Conservation (phyloP, 2,113 vertebrate genomes). For the Colius striatus region DNA sequence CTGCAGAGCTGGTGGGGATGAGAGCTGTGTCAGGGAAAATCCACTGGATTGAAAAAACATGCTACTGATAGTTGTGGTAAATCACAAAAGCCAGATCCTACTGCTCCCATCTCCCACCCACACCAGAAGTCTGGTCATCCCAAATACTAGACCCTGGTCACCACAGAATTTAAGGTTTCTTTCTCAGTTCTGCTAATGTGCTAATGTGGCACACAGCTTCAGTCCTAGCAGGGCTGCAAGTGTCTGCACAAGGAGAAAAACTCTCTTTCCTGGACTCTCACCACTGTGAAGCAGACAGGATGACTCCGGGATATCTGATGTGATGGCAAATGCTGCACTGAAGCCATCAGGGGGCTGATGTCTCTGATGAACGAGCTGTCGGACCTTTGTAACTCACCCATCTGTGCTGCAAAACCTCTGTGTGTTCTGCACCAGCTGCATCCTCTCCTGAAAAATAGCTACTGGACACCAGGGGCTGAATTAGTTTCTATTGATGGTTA, state of each 20-base stretch:
- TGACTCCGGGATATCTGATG: background rate
- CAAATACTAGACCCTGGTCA: background rate
- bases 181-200: background rate
- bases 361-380: background rate
- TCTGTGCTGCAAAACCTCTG: background rate
- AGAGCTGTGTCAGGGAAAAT: background rate
- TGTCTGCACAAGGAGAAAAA: background rate
- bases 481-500: background rate
- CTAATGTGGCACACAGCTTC: background rate
- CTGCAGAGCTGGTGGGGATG: background rate
- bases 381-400: background rate
- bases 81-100: background rate
- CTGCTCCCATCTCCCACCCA: background rate
- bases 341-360: background rate
- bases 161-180: background rate
- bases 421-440: background rate
- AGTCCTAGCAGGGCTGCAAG: background rate
- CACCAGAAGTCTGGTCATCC: accelerated
- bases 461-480: background rate
- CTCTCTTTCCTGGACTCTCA: background rate
- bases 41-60: accelerated
- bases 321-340: background rate
- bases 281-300: background rate
- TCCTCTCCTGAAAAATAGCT: background rate
- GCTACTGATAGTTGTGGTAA: background rate